These are phyloP conservation scores for Gorsachius goisagi DNA, from an alignment of 2,113 vertebrate species.

Conservation along the genomic window DNA sequence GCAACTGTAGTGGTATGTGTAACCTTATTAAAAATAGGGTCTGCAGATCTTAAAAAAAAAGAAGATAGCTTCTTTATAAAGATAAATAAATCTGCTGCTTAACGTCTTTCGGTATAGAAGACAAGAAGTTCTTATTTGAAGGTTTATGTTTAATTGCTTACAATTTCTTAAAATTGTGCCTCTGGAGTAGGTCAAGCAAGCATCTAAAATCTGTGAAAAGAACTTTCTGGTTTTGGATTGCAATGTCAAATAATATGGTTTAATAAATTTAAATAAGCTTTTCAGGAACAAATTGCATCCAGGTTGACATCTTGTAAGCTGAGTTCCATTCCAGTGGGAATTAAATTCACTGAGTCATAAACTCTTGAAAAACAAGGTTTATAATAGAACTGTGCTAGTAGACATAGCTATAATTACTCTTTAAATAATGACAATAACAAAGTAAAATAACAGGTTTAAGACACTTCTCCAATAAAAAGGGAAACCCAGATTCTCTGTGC, in stretches of 20 bases:
- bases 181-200: not conserved
- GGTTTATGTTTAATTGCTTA: not conserved
- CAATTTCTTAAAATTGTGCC: not conserved
- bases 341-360: slow-evolving; percentile 57
- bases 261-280: not conserved
- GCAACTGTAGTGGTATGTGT: not conserved
- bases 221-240: not conserved
- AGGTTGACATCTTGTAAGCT: slow-evolving; percentile 7
- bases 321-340: slow-evolving; percentile 30
- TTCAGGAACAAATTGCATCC: slow-evolving; percentile 28
- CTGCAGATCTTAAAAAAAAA: not conserved
- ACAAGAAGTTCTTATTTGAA: not conserved
- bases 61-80: not conserved
- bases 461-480: not conserved
- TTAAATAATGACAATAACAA: slow-evolving; percentile 44
- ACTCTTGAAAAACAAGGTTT: slow-evolving; percentile 6
- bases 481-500: not conserved
- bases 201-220: not conserved
- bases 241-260: not conserved
- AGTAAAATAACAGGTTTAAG: slow-evolving; percentile 51
- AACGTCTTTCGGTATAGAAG: not conserved
- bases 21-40: not conserved
- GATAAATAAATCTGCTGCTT: not conserved
- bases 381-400: slow-evolving; percentile 30
- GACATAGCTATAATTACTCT: slow-evolving; percentile 51